These are phyloP conservation scores for Plemyria rubiginata DNA, from an alignment of 2,888 invertebrate genomes.

Conservation along the genomic window DNA sequence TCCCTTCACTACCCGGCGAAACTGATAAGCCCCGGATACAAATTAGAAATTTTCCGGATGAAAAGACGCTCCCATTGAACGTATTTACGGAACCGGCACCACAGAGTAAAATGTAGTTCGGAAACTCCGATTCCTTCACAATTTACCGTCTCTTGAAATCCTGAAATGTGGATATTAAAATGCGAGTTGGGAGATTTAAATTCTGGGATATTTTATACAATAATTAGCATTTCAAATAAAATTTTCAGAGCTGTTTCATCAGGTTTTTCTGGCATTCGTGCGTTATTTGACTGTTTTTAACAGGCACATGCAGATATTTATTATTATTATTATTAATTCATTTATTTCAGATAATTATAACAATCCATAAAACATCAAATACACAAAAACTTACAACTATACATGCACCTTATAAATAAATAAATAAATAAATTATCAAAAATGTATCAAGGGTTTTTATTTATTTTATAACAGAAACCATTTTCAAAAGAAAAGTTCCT, in stretches of 20 bases:
- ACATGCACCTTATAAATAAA: too few species aligned
- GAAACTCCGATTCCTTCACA: slow-evolving; percentile 44
- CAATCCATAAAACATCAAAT: too few species aligned
- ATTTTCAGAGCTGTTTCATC: neutral
- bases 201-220: slow-evolving; percentile 9
- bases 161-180: slow-evolving; percentile 31
- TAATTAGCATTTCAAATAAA: slow-evolving; percentile 17
- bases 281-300: neutral
- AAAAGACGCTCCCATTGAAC: slow-evolving; percentile 53
- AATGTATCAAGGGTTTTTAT: too few species aligned
- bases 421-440: too few species aligned
- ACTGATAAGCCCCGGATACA: slow-evolving; percentile 51
- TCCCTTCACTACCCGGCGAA: slow-evolving; percentile 32
- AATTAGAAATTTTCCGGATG: slow-evolving; percentile 65
- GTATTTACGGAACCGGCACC: slow-evolving; percentile 46
- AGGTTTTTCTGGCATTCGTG: neutral
- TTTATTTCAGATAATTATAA: too few species aligned
- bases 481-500: too few species aligned
- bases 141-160: slow-evolving; percentile 26
- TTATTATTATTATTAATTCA: too few species aligned
- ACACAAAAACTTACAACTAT: too few species aligned
- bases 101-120: slow-evolving; percentile 17
- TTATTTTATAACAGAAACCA: too few species aligned
- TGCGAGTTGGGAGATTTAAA: slow-evolving; percentile 13
- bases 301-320: neutral